Evolutionary conservation across 2,113 vertebrate genomes (phyloP).

Genomic region (Trematomus loennbergii): DNA sequence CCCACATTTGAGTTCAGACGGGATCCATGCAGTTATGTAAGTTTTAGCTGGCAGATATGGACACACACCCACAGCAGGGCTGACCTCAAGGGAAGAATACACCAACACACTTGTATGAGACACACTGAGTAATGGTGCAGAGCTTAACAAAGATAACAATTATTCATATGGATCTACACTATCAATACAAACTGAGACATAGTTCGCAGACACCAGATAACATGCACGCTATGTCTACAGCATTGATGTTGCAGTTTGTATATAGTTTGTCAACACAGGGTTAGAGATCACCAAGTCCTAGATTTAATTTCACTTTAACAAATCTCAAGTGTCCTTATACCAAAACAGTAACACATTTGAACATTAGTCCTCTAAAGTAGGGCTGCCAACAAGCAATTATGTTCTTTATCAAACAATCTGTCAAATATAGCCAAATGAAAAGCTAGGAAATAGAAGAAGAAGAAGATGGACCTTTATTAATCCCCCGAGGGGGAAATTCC

Average conservation of each 20-base stretch:
- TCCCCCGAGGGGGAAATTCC: too few species aligned
- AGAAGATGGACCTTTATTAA: too few species aligned
- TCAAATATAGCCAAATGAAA: neutral
- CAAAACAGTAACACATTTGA: neutral
- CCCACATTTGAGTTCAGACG: slow-evolving; percentile 61
- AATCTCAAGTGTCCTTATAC: too few species aligned
- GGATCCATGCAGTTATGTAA: slow-evolving; percentile 68
- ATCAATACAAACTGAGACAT: slow-evolving; percentile 36
- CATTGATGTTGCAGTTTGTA: neutral
- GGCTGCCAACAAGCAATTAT: neutral
- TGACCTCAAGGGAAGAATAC: slow-evolving; percentile 49
- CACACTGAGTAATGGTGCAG: slow-evolving; percentile 6
- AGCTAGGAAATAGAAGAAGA: neutral
- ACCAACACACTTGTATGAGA: slow-evolving; percentile 45
- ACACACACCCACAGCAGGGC: slow-evolving; percentile 68
- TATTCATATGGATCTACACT: slow-evolving; percentile 31
- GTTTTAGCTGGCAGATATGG: slow-evolving; percentile 58
- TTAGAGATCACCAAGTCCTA: neutral
- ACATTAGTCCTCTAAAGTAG: neutral
- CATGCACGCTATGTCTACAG: neutral
- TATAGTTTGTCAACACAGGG: neutral
- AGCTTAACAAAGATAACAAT: slow-evolving; percentile 38
- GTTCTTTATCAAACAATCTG: neutral
- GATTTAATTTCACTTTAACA: neutral
- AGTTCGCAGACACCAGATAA: neutral